Evolutionary conservation across 2,888 invertebrate species (phyloP).

Genomic region (Hedya salicella): DNA sequence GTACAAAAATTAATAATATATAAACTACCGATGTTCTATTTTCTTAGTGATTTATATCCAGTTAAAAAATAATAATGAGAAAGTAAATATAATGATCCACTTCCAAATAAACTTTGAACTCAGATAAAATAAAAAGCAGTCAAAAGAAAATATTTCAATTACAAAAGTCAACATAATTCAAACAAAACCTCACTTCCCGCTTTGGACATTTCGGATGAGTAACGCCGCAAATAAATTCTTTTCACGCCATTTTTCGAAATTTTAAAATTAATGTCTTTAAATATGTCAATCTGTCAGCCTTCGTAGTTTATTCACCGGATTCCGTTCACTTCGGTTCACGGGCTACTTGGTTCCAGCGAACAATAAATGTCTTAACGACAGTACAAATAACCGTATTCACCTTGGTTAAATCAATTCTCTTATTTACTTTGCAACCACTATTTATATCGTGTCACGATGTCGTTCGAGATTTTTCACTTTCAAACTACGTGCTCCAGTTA

Average conservation of each 20-base stretch:
- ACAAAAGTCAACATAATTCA: conserved; percentile 15
- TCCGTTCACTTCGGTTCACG: conserved; percentile 46
- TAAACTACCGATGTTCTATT: too few relatives aligned
- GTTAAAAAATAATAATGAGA: not conserved
- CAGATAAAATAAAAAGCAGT: not conserved
- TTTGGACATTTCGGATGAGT: conserved; percentile 16
- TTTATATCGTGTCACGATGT: conserved; percentile 43
- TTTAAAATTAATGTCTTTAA: conserved; percentile 36
- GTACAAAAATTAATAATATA: too few relatives aligned
- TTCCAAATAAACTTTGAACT: not conserved
- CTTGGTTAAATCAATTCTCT: conserved; percentile 57
- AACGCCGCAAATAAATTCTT: conserved; percentile 28
- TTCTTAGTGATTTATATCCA: too few relatives aligned
- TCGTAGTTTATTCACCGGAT: conserved; percentile 37
- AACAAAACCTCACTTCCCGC: conserved; percentile 21
- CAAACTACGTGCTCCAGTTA: conserved; percentile 37
- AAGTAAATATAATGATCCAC: not conserved
- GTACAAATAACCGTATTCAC: conserved; percentile 54
- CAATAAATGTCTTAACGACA: conserved; percentile 51
- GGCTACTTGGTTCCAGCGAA: conserved; percentile 45
- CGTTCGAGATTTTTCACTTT: conserved; percentile 49
- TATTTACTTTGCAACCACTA: conserved; percentile 51
- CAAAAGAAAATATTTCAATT: conserved; percentile 5
- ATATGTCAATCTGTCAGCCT: conserved; percentile 37
- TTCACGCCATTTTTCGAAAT: conserved; percentile 15